phyloP scores from a whole-genome alignment of 2,113 vertebrate species.

The Tragelaphus strepsiceros region DNA sequence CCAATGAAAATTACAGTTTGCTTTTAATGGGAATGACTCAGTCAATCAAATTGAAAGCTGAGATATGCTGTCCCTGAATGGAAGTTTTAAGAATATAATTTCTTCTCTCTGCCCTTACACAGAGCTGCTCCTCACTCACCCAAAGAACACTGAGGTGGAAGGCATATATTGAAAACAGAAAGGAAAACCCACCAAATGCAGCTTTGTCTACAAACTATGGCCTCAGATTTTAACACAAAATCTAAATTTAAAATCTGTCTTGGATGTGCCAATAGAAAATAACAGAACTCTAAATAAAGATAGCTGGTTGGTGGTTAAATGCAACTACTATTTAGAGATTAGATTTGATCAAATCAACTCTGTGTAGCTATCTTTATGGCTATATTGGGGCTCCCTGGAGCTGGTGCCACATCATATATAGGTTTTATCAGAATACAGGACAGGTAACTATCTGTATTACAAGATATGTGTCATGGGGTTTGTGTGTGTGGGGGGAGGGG shows the following conservation, averaged over 20 bases:
- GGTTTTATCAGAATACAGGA: not conserved
- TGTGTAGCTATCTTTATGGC: not conserved
- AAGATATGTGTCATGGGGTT: not conserved
- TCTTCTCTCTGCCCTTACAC: not conserved
- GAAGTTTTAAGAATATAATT: not conserved
- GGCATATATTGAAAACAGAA: not conserved
- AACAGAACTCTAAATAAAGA: not conserved
- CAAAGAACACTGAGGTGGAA: not conserved
- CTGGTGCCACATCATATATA: not conserved
- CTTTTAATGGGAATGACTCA: constrained; percentile 14
- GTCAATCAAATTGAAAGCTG: not conserved
- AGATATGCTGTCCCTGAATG: constrained; percentile 10
- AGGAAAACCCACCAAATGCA: not conserved
- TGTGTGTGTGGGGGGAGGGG: not conserved
- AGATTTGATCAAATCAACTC: not conserved
- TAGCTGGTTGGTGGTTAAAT: not conserved
- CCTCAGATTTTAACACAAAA: not conserved
- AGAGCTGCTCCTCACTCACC: not conserved
- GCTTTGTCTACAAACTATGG: not conserved
- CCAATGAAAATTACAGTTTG: constrained; percentile 33
- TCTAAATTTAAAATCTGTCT: not conserved
- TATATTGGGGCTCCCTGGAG: not conserved
- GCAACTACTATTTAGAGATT: not conserved
- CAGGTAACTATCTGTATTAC: not conserved
- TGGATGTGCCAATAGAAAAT: not conserved